Conservation (phyloP, 2,113 vertebrate genomes). For the Erpornis zantholeuca region DNA sequence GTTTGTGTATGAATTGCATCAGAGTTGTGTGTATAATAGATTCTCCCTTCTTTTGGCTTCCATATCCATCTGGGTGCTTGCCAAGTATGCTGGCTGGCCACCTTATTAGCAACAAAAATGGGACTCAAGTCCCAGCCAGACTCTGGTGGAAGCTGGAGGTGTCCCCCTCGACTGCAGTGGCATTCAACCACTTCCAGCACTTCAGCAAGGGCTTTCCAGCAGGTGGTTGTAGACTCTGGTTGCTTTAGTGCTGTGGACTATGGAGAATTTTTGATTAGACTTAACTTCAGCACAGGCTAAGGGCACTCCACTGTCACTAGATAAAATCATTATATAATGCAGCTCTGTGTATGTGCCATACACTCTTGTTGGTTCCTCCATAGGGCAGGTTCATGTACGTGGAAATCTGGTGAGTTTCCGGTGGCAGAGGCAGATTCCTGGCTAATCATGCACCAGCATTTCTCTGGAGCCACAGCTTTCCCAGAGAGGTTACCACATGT, state of each 20-base stretch:
- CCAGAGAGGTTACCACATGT: rapidly evolving
- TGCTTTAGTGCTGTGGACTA: background rate
- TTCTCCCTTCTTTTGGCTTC: background rate
- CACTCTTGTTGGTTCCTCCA: background rate
- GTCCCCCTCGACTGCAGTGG: background rate
- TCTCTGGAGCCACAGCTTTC: background rate
- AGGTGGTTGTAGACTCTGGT: background rate
- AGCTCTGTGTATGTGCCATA: background rate
- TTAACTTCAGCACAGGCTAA: background rate
- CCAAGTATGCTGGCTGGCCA: background rate
- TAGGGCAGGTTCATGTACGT: rapidly evolving
- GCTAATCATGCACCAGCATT: background rate
- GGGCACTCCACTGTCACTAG: background rate
- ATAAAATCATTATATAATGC: background rate
- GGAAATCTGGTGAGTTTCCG: background rate
- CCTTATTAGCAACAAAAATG: background rate
- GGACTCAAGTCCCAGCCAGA: background rate
- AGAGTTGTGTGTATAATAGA: background rate
- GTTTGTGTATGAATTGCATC: background rate
- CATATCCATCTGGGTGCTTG: background rate
- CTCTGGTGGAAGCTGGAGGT: background rate
- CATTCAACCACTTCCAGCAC: background rate
- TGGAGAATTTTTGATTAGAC: background rate
- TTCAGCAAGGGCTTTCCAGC: background rate
- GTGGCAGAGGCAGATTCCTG: background rate